Base-by-base conservation (phyloP, 2,797 vertebrate genomes). In the Scomberomorus guttatus region DNA sequence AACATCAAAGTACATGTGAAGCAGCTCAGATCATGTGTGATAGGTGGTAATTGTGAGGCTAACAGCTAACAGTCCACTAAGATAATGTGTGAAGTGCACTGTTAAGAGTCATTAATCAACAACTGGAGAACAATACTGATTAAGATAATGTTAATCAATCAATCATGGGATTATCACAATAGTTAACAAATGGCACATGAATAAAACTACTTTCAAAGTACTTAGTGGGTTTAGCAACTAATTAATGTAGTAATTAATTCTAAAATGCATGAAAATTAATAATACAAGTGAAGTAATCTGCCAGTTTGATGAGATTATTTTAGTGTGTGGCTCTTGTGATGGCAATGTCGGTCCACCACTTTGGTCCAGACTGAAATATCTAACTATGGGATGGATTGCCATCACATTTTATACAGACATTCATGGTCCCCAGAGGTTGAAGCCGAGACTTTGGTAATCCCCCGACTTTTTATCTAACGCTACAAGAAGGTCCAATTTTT, bases 31-130 rank as follows among this genome's bases (percentile, higher is more conserved):
- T 79, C 44, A 64, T 46, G 18, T 27, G 51, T 48, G 67, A 75
- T 72, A 11, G 10, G 51, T 14, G 39, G 6, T 78, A 54, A 61
- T 29, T 60, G 20, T 71, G 29, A 63, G 10, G 52, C 42, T 50
- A 34, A 25, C 63, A 72, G 29, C 42, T 22, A 2, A 72, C 73
- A 71, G 71, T 76, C 72, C 5, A 14, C 57, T 39, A 2, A 60
- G 81, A 82, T 83, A 29, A 82, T 22, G 68, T 82, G 83, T 87
- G 68, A 87, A 90, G 24, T 80, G 60, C 56, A 62, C 51, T 70
- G 68, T 55, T 65, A 17, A 18, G 46, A 48, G 42, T 44, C 6
- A 25, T 75, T 66, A 11, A 66, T 81, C 77, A 84, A 37, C 3
- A 70, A 25, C 11, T 10, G 17, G n/a, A 15, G 32, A 48, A 83